Evolutionary conservation across 2,113 vertebrate species (phyloP).

Genomic region (Vimba vimba): DNA sequence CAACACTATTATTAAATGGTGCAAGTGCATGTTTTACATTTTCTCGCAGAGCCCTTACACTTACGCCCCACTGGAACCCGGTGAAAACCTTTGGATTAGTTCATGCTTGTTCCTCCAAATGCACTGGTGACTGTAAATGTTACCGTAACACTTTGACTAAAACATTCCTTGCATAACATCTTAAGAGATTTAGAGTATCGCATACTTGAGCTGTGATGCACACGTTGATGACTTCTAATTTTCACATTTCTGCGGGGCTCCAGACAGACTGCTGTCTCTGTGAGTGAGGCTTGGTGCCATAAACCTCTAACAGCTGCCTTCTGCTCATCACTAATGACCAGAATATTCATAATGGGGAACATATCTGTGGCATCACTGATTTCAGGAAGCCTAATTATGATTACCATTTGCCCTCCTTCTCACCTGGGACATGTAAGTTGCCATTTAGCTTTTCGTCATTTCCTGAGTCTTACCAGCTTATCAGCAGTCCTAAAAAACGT

Average conservation of each 20-base stretch:
- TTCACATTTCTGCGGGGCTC: background rate
- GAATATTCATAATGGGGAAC: conserved; percentile 22
- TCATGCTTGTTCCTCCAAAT: background rate
- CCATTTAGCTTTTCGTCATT: background rate
- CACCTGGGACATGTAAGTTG: conserved; percentile 3
- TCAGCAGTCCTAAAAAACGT: background rate
- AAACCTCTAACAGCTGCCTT: conserved; percentile 48
- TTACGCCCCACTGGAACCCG: background rate
- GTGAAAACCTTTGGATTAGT: background rate
- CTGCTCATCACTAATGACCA: conserved; percentile 43
- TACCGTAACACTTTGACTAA: background rate
- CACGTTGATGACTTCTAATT: background rate
- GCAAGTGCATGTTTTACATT: background rate
- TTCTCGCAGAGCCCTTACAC: background rate
- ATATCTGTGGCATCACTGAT: conserved; percentile 31
- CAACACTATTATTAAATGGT: too few relatives aligned
- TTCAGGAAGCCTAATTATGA: conserved; percentile 36
- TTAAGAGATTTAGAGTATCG: background rate
- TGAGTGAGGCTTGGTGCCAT: conserved; percentile 21
- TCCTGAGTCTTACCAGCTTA: background rate
- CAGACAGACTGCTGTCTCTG: conserved; percentile 39
- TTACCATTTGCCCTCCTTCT: conserved; percentile 33
- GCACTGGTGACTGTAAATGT: background rate
- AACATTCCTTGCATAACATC: background rate
- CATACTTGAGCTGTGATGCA: background rate